These are phyloP conservation scores for Limnothrissa miodon DNA, from an alignment of 2,113 vertebrate genomes.

Conservation along the genomic window DNA sequence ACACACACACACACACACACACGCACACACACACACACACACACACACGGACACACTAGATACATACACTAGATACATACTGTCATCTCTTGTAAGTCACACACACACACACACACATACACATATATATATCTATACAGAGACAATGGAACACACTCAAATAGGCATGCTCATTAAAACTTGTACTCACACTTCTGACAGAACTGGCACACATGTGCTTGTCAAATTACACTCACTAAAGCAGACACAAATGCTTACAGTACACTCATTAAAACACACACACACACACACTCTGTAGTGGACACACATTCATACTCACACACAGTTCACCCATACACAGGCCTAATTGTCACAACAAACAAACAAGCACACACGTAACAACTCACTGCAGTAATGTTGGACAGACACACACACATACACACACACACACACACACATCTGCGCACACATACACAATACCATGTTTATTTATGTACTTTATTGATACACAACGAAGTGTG, in stretches of 20 bases:
- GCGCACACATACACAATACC: too few species aligned
- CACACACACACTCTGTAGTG: not conserved
- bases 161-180: not conserved
- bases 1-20: too few species aligned
- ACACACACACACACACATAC: too few species aligned
- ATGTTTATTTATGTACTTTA: not conserved
- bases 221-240: not conserved
- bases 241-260: not conserved
- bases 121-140: too few species aligned
- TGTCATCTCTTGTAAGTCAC: too few species aligned
- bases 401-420: not conserved
- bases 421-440: not conserved
- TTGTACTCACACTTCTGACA: not conserved
- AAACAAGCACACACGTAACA: not conserved
- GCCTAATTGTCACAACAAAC: not conserved
- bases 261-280: not conserved
- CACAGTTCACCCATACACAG: not conserved
- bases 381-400: not conserved
- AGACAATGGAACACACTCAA: not conserved
- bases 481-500: not conserved
- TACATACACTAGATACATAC: too few species aligned
- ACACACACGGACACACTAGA: too few species aligned
- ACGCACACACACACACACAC: too few species aligned
- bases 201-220: slow-evolving; percentile 4
- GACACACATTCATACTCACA: not conserved